These are phyloP conservation scores for Melieria picta DNA, from an alignment of 2,888 invertebrate species.

Conservation along the genomic window DNA sequence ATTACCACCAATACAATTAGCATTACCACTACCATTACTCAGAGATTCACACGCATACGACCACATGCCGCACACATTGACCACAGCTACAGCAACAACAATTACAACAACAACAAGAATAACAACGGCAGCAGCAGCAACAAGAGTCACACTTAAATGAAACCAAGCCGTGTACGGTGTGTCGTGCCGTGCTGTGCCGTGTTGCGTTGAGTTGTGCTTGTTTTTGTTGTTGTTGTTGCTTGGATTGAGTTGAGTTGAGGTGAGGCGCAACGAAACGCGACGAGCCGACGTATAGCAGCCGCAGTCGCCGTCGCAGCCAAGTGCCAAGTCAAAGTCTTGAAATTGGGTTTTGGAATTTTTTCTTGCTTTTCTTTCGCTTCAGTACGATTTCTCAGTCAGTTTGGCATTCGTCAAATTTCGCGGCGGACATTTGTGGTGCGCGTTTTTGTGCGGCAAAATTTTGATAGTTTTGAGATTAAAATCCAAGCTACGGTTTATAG, in stretches of 20 bases:
- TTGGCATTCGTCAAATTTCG: conserved; percentile 36
- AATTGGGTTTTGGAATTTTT: conserved; percentile 64
- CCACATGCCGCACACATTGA: background rate
- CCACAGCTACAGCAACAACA: background rate
- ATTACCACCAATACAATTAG: conserved; percentile 2
- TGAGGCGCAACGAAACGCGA: conserved; percentile 26
- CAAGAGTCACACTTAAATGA: conserved; percentile 2
- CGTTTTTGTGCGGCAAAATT: conserved; percentile 1
- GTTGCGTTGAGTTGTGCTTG: no score
- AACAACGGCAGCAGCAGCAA: background rate
- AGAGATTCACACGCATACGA: no score
- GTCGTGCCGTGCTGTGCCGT: no score
- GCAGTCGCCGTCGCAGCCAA: conserved; percentile 20
- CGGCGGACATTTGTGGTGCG: conserved; percentile 30
- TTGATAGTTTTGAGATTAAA: no score
- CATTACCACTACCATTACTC: no score
- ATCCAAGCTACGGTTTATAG: no score
- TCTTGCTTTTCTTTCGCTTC: conserved; percentile 65
- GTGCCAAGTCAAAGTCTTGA: conserved; percentile 38
- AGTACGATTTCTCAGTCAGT: conserved; percentile 55
- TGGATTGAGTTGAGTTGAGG: conserved; percentile 17
- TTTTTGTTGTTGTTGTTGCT: no score
- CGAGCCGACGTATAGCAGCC: conserved; percentile 15
- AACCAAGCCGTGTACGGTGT: conserved; percentile 2
- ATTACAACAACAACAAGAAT: background rate